phyloP scores from a whole-genome alignment of 1,140 invertebrate species.

The Leptinotarsa texana region DNA sequence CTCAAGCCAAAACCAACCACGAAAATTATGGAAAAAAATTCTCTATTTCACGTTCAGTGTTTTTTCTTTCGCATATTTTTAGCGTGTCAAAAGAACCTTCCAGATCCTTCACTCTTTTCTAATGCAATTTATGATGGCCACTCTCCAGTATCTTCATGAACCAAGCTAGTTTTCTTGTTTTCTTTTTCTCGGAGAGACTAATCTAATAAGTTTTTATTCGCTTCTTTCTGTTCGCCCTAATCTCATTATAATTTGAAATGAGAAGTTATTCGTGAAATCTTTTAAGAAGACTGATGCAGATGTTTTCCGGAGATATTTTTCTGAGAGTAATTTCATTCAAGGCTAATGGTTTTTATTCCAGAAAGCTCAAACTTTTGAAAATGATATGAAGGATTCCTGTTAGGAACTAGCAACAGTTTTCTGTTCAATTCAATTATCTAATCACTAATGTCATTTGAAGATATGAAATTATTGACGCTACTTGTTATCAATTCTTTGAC shows the following conservation, averaged over 20 bases:
- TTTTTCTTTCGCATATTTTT: neutral
- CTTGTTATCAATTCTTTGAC: too few relatives aligned
- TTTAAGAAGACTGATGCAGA: neutral
- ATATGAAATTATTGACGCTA: too few relatives aligned
- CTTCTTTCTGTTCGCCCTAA: neutral
- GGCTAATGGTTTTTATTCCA: too few relatives aligned
- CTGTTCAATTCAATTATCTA: too few relatives aligned
- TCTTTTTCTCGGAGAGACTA: neutral
- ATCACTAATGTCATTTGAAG: too few relatives aligned
- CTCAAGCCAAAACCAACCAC: too few relatives aligned
- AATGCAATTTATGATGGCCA: neutral
- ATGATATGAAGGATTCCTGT: too few relatives aligned
- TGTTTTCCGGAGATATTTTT: neutral
- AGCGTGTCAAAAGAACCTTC: neutral
- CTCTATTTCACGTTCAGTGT: too few relatives aligned
- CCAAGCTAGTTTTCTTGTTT: constrained; percentile 3
- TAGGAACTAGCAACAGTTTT: too few relatives aligned
- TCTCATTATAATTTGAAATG: constrained; percentile 7
- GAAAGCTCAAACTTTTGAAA: too few relatives aligned
- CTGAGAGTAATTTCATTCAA: too few relatives aligned
- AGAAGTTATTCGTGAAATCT: constrained; percentile 6
- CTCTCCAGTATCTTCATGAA: neutral
- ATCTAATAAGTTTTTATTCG: constrained; percentile 3
- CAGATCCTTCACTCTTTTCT: neutral
- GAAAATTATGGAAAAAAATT: too few relatives aligned